Evolutionary conservation across 2,113 vertebrate genomes (phyloP), one percentile per base, ranked within the genome.

Genomic region (Pygoscelis adeliae): DNA sequence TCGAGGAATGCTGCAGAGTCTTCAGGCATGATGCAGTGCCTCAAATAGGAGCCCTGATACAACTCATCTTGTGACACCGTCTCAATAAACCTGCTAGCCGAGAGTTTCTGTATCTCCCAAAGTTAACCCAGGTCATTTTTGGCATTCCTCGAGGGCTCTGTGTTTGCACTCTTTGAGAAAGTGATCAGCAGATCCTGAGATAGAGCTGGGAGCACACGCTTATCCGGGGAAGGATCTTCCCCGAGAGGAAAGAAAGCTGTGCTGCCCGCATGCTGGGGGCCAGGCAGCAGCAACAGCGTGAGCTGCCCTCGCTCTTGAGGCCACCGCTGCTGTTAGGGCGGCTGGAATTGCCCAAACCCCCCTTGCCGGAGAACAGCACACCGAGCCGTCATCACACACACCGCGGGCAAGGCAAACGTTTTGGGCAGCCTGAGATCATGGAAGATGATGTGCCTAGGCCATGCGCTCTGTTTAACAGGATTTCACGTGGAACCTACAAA

Each of bases 31-130:
- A 98, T 84, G 90, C 78, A 89, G 66, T 72, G 71, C 94, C 95
- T 95, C 89, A 93, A 96, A 97, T 2, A 95, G 90, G 94, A 89
- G 61, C 78, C 46, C 82, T 91, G 91, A 96, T 71, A 93, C 95
- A 89, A 91, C 89, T 91, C 88, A 86, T 92, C 96, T 90, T 85
- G 42, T 97, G 96, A 97, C 59, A 56, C 55, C 4, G 6, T 44
- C 91, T 89, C 82, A 29, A 38, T 8, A 93, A 92, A 78, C 42
- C 70, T 93, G 85, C 79, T 40, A 80, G 90, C 80, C 25, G 12
- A 82, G 72, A 80, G 90, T 67, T 67, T 90, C 80, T 89, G 20
- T 61, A 84, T 52, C 86, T 93, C 93, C 47, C 80, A 86, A 94
- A 96, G 80, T 91, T 90, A 91, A 56, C 38, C 58, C 74, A 44